Evolutionary conservation across 2,113 vertebrate species (phyloP).

Genomic region (Stigmatopora argus): DNA sequence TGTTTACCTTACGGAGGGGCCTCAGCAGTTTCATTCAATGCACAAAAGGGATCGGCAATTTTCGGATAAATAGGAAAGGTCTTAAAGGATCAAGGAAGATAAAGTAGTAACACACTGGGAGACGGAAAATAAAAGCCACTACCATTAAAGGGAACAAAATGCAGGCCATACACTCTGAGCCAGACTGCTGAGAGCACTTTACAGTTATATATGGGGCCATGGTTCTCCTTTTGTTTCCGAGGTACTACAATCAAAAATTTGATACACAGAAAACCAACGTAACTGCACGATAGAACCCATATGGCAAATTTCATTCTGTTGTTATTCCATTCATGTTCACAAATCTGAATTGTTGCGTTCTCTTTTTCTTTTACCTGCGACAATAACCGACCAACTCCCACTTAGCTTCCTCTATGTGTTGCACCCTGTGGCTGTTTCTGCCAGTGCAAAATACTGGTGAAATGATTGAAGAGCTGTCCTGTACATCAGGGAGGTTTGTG

Average conservation of each 20-base stretch:
- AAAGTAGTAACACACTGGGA: not conserved
- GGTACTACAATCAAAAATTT: not conserved
- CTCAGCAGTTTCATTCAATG: not conserved
- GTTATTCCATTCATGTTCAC: constrained; percentile 26
- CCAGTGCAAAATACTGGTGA: constrained; percentile 57
- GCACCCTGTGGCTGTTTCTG: constrained; percentile 57
- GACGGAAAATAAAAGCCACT: constrained; percentile 2
- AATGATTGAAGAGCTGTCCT: constrained; percentile 80
- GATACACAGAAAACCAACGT: not conserved
- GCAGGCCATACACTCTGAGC: constrained; percentile 2
- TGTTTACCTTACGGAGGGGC: not conserved
- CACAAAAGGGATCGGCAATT: not conserved
- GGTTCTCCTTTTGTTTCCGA: constrained; percentile 6
- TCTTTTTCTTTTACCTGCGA: constrained; percentile 49
- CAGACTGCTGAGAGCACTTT: not conserved
- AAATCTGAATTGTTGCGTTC: constrained; percentile 53
- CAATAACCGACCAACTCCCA: constrained; percentile 23
- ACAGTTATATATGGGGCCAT: constrained; percentile 5
- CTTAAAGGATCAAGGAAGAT: constrained; percentile 4
- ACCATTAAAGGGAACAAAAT: constrained; percentile 8
- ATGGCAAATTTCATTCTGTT: not conserved
- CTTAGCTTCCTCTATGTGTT: constrained; percentile 15
- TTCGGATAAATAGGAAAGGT: not conserved
- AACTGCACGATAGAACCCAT: constrained; percentile 3
- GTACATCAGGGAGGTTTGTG: constrained; percentile 71